Evolutionary conservation across 2,113 vertebrate genomes (phyloP).

Genomic region (Rhagologus leucostigma): DNA sequence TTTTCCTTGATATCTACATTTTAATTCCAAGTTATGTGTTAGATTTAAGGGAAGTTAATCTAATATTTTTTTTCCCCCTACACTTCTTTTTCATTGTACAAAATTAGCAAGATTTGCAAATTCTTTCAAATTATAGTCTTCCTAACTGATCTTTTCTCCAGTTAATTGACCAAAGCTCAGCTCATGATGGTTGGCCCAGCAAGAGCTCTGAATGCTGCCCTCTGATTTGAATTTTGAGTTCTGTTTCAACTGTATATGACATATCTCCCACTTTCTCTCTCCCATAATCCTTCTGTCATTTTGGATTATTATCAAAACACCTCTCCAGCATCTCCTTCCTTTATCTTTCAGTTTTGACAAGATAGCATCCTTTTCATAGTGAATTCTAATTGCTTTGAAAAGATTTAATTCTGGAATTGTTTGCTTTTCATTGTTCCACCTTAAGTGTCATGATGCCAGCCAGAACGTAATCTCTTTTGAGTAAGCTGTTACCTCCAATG

Average conservation of each 20-base stretch:
- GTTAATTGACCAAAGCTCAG: not conserved
- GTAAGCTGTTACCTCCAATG: not conserved
- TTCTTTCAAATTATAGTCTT: not conserved
- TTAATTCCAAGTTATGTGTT: not conserved
- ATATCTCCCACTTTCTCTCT: not conserved
- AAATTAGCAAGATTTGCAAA: not conserved
- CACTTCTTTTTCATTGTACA: not conserved
- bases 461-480: not conserved
- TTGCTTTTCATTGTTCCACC: not conserved
- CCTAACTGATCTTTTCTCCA: not conserved
- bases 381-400: not conserved
- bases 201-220: not conserved
- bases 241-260: not conserved
- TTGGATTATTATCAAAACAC: not conserved
- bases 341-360: not conserved
- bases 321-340: not conserved
- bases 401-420: not conserved
- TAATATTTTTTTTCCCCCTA: rapidly evolving
- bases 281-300: not conserved
- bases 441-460: not conserved
- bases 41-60: not conserved
- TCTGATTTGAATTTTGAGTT: not conserved
- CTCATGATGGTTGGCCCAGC: not conserved
- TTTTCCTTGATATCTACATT: not conserved
- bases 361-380: not conserved